These are phyloP conservation scores for Hippocampus comes DNA, from an alignment of 2,113 vertebrate species.

Conservation along the genomic window DNA sequence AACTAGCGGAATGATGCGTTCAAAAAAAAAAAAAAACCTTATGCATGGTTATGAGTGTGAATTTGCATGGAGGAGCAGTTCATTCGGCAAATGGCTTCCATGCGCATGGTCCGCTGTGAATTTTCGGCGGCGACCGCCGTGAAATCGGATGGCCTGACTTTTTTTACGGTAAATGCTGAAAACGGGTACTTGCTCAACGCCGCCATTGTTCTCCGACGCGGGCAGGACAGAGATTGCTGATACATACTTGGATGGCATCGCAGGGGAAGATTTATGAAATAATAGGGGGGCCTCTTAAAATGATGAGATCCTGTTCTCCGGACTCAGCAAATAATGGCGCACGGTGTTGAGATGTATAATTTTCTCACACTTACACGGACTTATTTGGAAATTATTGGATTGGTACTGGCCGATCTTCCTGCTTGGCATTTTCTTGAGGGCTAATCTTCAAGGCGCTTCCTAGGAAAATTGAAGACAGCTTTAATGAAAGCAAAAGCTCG, in stretches of 20 bases:
- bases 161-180: conserved; percentile 16
- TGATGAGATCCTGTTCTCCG: conserved; percentile 44
- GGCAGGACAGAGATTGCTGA: conserved; percentile 28
- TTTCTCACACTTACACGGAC: conserved; percentile 44
- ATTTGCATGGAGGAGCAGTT: background rate
- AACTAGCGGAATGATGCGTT: background rate
- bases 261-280: conserved; percentile 49
- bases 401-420: conserved; percentile 23
- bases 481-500: conserved; percentile 28
- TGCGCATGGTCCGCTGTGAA: background rate
- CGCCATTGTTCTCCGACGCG: conserved; percentile 39
- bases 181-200: conserved; percentile 30
- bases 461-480: conserved; percentile 24
- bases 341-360: conserved; percentile 17
- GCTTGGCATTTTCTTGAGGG: conserved; percentile 24
- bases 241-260: conserved; percentile 43
- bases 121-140: background rate
- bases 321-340: conserved; percentile 41
- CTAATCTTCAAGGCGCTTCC: conserved; percentile 19
- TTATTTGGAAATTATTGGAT: conserved; percentile 51
- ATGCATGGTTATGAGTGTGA: background rate
- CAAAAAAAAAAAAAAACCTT: background rate
- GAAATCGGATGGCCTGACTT: conserved; percentile 3
- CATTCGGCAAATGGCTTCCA: background rate
- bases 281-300: conserved; percentile 45